Evolutionary conservation across 2,888 invertebrate genomes (phyloP), one percentile per base, ranked within the genome.

Genomic region (Chrysodeixis includens): DNA sequence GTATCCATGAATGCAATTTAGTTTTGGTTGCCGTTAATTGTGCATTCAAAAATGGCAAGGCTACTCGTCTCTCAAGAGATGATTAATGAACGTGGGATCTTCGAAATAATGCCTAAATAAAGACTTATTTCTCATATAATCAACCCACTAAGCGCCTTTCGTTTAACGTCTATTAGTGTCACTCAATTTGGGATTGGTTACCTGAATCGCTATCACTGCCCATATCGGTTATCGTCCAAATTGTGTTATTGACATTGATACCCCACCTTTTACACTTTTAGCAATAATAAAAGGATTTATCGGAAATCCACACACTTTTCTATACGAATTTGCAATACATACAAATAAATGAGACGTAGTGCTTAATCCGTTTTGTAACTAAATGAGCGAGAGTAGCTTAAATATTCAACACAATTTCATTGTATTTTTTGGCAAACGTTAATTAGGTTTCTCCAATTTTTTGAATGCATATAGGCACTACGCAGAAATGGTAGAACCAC

Each of bases 71-170:
- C 40, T n/a, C n/a, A 5, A 5, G 26, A n/a, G 40, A 40, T 40
- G 40, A 40, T 40, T 40, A 40, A 40, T 40, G 40, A 40, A 40
- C 7, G 40, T 40, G n/a, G 40, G n/a, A 40, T 40, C 40, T 40
- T 40, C 2, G 40, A 40, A n/a, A n/a, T n/a, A 40, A 14, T 7
- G 40, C 40, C 40, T 40, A 40, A 40, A n/a, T 40, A n/a, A n/a
- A 40, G n/a, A 5, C 1, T n/a, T n/a, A n/a, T 7, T 40, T 40
- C n/a, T n/a, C 40, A n/a, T 40, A 14, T n/a, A 40, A 40, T 40
- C n/a, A 40, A 40, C n/a, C n/a, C 40, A 40, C 40, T 40, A 40
- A 40, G 40, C 40, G n/a, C 40, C 40, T 40, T 40, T 40, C 40
- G 40, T 40, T 40, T 40, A 40, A 3, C 40, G 40, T 40, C 40